A percentile compares a stretch with the other conserved stretches of the same genome.
phyloP scores from a whole-genome alignment of 1,140 invertebrate genomes.

The Hycleus phaleratus region DNA sequence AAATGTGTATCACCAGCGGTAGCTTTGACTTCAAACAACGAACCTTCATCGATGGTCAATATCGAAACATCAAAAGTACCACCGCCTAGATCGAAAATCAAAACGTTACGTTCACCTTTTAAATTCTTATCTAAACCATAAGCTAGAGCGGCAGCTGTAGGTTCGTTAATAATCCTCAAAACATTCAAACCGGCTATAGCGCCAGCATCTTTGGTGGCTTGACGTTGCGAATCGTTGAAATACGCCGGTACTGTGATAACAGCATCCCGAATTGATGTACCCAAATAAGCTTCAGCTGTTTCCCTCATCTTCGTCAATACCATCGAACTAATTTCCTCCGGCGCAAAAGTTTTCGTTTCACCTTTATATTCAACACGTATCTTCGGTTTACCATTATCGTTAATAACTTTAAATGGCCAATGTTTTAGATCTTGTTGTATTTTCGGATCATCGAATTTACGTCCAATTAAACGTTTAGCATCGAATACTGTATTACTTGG shows the following conservation, averaged over 20 bases:
- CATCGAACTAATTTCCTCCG: conserved; percentile 68
- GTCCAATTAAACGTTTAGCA: conserved; percentile 46
- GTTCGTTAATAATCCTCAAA: conserved; percentile 63
- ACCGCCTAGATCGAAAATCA: conserved; percentile 56
- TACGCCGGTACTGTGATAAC: conserved; percentile 58
- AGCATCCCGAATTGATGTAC: conserved; percentile 45
- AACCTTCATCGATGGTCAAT: conserved; percentile 61
- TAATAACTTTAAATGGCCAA: conserved; percentile 67
- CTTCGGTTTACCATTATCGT: conserved; percentile 56
- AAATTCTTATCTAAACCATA: conserved; percentile 61
- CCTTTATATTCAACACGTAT: conserved; percentile 65
- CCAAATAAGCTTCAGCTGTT: conserved; percentile 52
- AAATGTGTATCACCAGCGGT: conserved; percentile 54
- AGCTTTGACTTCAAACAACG: conserved; percentile 55
- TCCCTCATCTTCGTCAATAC: conserved; percentile 53
- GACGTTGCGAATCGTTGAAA: conserved; percentile 61
- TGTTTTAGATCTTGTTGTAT: conserved; percentile 65
- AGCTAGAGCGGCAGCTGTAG: conserved; percentile 63
- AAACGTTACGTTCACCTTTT: conserved; percentile 51
- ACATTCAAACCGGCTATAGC: conserved; percentile 58
- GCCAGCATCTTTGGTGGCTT: conserved; percentile 59
- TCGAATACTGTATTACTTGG: conserved; percentile 76
- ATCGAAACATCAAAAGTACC: conserved; percentile 68
- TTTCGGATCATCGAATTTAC: conserved; percentile 56
- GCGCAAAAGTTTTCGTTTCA: conserved; percentile 61